These are phyloP conservation scores for Egretta garzetta DNA, from an alignment of 2,113 vertebrate species.

Conservation along the genomic window DNA sequence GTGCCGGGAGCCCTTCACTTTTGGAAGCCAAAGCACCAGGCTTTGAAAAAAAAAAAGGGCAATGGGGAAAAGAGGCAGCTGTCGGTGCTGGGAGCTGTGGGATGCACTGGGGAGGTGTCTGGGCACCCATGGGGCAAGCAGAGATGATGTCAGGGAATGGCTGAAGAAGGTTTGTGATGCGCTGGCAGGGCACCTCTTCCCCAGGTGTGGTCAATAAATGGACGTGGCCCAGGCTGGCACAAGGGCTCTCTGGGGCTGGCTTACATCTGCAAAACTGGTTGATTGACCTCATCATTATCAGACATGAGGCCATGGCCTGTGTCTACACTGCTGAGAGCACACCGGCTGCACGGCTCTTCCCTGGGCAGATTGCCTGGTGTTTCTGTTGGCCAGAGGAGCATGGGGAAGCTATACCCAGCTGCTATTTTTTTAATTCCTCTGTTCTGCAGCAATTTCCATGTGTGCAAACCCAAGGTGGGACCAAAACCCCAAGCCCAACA, in stretches of 20 bases:
- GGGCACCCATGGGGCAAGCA: rapidly evolving
- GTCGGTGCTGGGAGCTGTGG: background rate
- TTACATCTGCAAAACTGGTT: background rate
- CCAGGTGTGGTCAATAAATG: background rate
- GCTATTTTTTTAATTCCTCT: background rate
- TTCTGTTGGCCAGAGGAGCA: background rate
- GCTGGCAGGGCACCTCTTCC: background rate
- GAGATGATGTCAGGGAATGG: background rate
- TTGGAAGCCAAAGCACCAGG: background rate
- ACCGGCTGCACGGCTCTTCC: too few relatives aligned
- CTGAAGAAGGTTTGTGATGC: background rate
- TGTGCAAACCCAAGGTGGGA: background rate
- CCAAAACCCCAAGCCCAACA: background rate
- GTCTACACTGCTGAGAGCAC: background rate
- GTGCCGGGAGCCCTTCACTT: background rate
- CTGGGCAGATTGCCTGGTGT: background rate
- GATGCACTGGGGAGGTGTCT: background rate
- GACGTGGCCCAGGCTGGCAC: background rate
- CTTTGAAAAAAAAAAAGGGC: background rate
- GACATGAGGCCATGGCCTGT: background rate
- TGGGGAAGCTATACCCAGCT: rapidly evolving
- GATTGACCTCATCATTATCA: background rate
- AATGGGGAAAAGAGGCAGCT: background rate
- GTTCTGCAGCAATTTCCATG: background rate
- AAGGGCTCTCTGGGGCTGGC: background rate